A percentile compares a stretch with the other conserved stretches of the same genome.
phyloP scores from a whole-genome alignment of 2,888 invertebrate species.

The Phrixothrix hirtus region DNA sequence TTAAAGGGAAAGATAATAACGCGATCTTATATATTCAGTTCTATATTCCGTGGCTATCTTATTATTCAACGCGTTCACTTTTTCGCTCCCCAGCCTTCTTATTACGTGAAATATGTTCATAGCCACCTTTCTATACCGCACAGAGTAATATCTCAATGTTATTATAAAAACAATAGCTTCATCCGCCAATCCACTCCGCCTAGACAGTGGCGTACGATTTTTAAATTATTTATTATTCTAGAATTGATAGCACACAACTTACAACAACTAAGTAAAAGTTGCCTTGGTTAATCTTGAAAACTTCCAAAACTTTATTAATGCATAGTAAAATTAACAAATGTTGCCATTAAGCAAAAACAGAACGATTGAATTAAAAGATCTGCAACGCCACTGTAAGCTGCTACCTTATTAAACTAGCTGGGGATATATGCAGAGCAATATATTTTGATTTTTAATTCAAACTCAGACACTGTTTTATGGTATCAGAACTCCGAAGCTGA shows the following conservation, averaged over 20 bases:
- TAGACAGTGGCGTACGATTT: conserved; percentile 38
- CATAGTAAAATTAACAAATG: no score
- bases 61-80: conserved; percentile 51
- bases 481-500: conserved; percentile 45
- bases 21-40: conserved; percentile 25
- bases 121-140: conserved; percentile 55
- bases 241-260: no score
- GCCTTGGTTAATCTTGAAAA: neutral
- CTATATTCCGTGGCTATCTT: conserved; percentile 43
- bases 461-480: conserved; percentile 52
- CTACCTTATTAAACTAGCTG: conserved; percentile 47
- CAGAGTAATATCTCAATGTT: conserved; percentile 55
- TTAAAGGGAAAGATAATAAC: conserved; percentile 18
- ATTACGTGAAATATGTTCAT: conserved; percentile 55
- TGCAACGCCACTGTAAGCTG: conserved; percentile 38
- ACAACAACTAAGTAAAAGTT: no score
- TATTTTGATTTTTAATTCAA: conserved; percentile 57
- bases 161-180: conserved; percentile 54
- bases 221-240: neutral
- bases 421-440: conserved; percentile 54
- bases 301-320: no score
- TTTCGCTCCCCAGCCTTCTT: conserved; percentile 49
- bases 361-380: no score
- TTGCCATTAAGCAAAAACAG: no score
- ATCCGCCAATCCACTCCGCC: conserved; percentile 37